Base-by-base conservation (phyloP, 2,113 vertebrate genomes). In the Geococcyx californianus region DNA sequence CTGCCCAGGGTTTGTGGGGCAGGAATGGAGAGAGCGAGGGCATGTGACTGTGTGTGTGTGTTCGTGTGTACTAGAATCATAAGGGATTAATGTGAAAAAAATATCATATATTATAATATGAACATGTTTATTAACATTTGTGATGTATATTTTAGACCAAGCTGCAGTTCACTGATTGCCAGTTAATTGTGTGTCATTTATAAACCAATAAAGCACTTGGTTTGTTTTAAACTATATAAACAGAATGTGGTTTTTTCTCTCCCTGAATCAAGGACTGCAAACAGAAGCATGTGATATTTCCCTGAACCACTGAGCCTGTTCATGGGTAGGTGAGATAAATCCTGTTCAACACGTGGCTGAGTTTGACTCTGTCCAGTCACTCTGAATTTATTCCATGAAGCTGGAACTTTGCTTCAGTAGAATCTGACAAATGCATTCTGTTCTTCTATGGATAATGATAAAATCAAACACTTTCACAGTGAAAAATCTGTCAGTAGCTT, bases 151-250 rank as follows among this genome's bases (percentile, higher is more conserved):
- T 64, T 45, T n/a, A n/a, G n/a, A n/a, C n/a, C n/a, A 67, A 40
- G 24, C 21, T 76, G 34, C 31, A 36, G 29, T 54, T 93, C 85
- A 60, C 19, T 10, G n/a, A 76, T 44, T 54, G 31, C 58, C 4
- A 1, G 21, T 73, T 90, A 68, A 68, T 72, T 75, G 23, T 79
- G 4, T 38, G 44, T 51, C 2, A 1, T 79, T 85, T 88, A 38
- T 54, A 80, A 85, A 83, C 85, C 75, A 66, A 73, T 76, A 87
- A 77, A 73, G n/a, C 63, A 66, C 49, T 94, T 90, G 23, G 64
- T 82, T 83, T 79, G 36, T 40, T 93, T 83, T 49, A 66, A 83
- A 54, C 9, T 8, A 26, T 16, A 45, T 38, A 36, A 72, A 73
- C 8, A 4, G 19, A 76, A 17, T 56, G 68, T 56, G 47, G 47